phyloP scores from a whole-genome alignment of 1,140 invertebrate genomes.

The Procambarus clarkii region DNA sequence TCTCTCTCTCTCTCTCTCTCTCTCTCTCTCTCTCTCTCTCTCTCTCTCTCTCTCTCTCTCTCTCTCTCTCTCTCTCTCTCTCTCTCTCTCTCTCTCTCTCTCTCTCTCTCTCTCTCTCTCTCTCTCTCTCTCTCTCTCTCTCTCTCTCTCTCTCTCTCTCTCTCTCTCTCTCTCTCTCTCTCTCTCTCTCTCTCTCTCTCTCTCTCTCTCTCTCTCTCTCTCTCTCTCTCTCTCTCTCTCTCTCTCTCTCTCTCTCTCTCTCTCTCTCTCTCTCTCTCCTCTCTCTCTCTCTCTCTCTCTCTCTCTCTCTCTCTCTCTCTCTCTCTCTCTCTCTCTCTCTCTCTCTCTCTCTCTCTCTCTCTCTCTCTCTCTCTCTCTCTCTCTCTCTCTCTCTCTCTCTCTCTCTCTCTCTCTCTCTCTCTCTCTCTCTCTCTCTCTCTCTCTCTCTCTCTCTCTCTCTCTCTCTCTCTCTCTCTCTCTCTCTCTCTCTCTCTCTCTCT shows the following conservation, averaged over 20 bases:
- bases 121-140: not conserved
- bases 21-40: not conserved
- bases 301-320: not conserved
- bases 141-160: not conserved
- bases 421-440: not conserved
- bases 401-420: not conserved
- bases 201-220: not conserved
- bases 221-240: not conserved
- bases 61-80: not conserved
- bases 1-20: not conserved
- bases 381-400: not conserved
- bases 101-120: not conserved
- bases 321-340: not conserved
- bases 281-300: not conserved
- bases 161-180: not conserved
- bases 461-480: too few species aligned
- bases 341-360: not conserved
- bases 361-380: not conserved
- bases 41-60: not conserved
- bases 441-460: not conserved
- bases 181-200: not conserved
- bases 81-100: not conserved
- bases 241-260: not conserved
- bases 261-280: not conserved
- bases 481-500: not conserved